Base-by-base conservation (phyloP, 2,888 invertebrate genomes). In the Drosophila subquinaria region DNA sequence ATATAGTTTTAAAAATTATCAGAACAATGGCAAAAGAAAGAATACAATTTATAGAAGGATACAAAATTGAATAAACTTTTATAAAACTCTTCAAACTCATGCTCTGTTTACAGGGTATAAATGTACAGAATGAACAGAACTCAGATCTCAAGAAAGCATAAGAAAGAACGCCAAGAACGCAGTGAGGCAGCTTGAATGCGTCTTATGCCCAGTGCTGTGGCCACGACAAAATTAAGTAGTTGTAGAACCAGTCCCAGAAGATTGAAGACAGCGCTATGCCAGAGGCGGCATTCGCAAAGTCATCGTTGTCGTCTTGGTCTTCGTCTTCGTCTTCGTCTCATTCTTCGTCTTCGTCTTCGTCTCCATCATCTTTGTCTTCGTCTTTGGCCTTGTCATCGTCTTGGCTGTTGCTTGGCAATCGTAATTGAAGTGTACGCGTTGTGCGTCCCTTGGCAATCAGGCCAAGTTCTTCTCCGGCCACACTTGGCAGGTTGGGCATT, bases 211-310 rank as follows among this genome's bases (percentile, higher is more conserved):
- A 42, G n/a, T 30, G 60, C 45, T 53, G 69, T 52, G 63, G 56
- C 52, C 75, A 70, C 72, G 69, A 87, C 69, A 76, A 81, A 86
- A 84, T 86, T 81, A 84, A 89, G 84, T 86, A 86, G 87, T 88
- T 79, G 79, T 73, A 72, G 86, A 83, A 88, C 87, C 83, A 81
- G 83, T 88, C 83, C 81, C 86, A 53, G 59, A 69, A 80, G 86
- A 86, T 70, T 71, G 66, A 70, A 77, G 85, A 70, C 80, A 65
- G 65, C 51, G 61, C 64, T 40, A 23, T 17, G 74, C 61, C 63
- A 63, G 68, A 65, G 68, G 69, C 70, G 69, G 78, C 72, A 59
- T 66, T 68, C 23, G 63, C 70, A 56, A 65, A 66, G 63, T 70
- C 59, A 61, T 57, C 63, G 50, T 9, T 38, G 56, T 40, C 53